A percentile compares a stretch with the other conserved stretches of the same genome.
These are phyloP conservation scores for Oxyteleia sp. DNA, from an alignment of 2,888 invertebrate genomes.

Conservation along the genomic window DNA sequence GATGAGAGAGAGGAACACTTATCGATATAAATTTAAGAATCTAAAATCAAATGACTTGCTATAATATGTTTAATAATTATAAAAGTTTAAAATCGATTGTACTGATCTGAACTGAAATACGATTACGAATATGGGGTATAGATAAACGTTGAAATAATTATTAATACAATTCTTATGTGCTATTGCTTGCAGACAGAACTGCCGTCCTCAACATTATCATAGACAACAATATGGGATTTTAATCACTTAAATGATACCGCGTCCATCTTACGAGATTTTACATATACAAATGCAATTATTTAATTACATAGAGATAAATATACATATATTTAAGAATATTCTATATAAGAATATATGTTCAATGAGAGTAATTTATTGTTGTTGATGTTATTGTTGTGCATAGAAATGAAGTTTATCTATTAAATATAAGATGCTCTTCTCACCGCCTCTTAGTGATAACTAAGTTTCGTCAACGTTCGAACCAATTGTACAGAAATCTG, in stretches of 20 bases:
- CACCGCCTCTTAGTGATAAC: conserved; percentile 37
- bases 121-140: conserved; percentile 11
- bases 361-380: conserved; percentile 62
- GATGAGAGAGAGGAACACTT: conserved; percentile 17
- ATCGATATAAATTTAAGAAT: conserved; percentile 8
- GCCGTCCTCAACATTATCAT: conserved; percentile 84
- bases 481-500: conserved; percentile 60
- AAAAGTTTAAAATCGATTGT: conserved; percentile 12
- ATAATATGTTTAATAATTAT: neutral
- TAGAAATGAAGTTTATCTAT: conserved; percentile 39
- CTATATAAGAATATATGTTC: conserved; percentile 66
- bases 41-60: neutral
- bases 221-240: conserved; percentile 84
- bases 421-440: conserved; percentile 55
- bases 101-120: conserved; percentile 3
- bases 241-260: conserved; percentile 74
- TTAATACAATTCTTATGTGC: conserved; percentile 68
- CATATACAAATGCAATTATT: conserved; percentile 47
- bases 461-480: conserved; percentile 6
- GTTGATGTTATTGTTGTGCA: conserved; percentile 65
- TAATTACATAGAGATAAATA: conserved; percentile 56
- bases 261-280: conserved; percentile 70
- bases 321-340: conserved; percentile 41
- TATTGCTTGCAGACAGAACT: conserved; percentile 83
- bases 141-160: conserved; percentile 43